Evolutionary conservation across 2,113 vertebrate species (phyloP), one percentile per base, ranked within the genome.

Genomic region (Seriola aureovittata): DNA sequence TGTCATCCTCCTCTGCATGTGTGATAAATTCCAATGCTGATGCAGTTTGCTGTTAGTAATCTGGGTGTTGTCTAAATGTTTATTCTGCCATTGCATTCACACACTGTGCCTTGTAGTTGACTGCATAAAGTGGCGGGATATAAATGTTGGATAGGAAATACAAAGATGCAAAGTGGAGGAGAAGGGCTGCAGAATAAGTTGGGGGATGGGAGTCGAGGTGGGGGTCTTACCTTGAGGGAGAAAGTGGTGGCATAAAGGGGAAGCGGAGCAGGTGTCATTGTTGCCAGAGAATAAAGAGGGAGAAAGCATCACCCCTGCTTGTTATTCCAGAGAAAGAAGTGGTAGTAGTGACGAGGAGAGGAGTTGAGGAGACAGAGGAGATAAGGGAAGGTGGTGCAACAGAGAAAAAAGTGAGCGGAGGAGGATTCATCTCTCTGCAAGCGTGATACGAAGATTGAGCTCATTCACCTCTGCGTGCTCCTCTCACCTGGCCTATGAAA

Each of bases 401-500:
- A 66, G 19, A 72, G 64, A 14, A 69, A 66, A 34, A 64, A 2
- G 59, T 82, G 71, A 73, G 54, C 54, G 71, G 55, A 44, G 71
- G 58, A 34, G 34, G 32, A 19, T 46, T n/a, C 34, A 50, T 59
- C 50, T 63, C 17, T 65, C 16, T 13, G 13, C 5, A n/a, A 23
- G 57, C 59, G 29, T 62, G 57, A 44, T 16, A 8, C 8, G 19
- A 32, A 13, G 13, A 16, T 21, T n/a, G 29, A 58, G n/a, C 12
- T 36, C 0, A 10, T 46, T 54, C 32, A 2, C 21, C 42, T 44
- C 4, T 0, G 11, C 11, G 34, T 1, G 17, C 14, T 71, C 21
- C 3, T 29, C 96, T 97, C 95, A 99, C 98, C 98, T 82, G 98
- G 98, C 92, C 97, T 94, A 93, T 99, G 98, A 87, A 99, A 99